Base-by-base conservation (phyloP, 2,888 invertebrate species). In the Pegoplata infirma region DNA sequence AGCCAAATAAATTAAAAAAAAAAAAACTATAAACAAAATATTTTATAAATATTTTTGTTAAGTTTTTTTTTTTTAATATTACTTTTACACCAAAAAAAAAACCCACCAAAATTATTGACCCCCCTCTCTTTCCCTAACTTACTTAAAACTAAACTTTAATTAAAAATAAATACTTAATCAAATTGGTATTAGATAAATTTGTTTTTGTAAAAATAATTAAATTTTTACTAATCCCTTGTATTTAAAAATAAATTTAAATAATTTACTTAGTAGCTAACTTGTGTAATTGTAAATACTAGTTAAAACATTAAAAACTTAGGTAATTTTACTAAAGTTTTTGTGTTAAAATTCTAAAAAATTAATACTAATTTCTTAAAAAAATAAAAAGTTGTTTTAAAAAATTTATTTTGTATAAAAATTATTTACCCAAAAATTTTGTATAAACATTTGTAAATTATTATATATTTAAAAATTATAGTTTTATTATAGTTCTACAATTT, bases 361-460 rank as follows among this genome's bases (percentile, higher is more conserved):
- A n/a, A 21, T 63, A 68, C 61, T 74, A 73, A 68, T 74, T 75
- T 40, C n/a, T 73, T 66, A 55, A 36, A 53, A 19, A 23, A 17
- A 40, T 28, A 17, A 8, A 78, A 78, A 49, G 69, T 81, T 81
- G 82, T 61, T 63, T 56, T 81, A 64, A 44, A 59, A n/a, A n/a
- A 40, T n/a, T 40, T n/a, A n/a, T n/a, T 36, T 40, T 68, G 47
- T 63, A 53, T 17, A 49, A 47, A n/a, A 23, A 16, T 16, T 56
- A 68, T 56, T 58, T 56, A 76, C 68, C 76, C 67, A 75, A 36
- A n/a, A n/a, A 36, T 80, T 83, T 67, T 84, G 81, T 84, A 83
- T 83, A 83, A 83, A 83, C 73, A 72, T 76, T 67, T 71, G 71
- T 74, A 81, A 82, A 81, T 83, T 84, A 84, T 84, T 72, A 61